These are phyloP conservation scores for Sinopyrophorus schimmeli DNA, from an alignment of 2,888 invertebrate species.

Conservation along the genomic window DNA sequence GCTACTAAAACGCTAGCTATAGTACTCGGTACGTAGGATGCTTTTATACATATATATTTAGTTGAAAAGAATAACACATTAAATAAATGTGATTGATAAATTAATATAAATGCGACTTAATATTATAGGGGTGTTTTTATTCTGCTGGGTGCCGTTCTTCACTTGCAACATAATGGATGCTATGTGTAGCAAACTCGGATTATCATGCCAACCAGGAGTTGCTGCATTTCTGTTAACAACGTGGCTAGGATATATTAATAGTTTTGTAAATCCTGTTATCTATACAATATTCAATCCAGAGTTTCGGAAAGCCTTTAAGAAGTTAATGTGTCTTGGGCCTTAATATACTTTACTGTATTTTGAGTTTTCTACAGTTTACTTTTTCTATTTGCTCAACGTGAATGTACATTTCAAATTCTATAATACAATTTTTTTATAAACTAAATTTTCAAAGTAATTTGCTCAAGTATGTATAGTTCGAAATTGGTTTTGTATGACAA, in stretches of 20 bases:
- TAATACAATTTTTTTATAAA: constrained; percentile 13
- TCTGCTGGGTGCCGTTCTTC: constrained; percentile 99
- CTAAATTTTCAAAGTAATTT: constrained; percentile 33
- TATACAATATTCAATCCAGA: constrained; percentile 97
- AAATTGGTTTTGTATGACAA: background rate
- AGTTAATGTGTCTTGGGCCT: constrained; percentile 74
- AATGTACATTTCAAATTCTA: background rate
- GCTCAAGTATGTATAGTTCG: constrained; percentile 39
- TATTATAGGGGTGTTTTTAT: constrained; percentile 90
- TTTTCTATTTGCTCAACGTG: background rate
- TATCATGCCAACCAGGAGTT: constrained; percentile 80
- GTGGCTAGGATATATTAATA: constrained; percentile 98
- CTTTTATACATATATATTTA: too few relatives aligned
- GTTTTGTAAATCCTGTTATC: constrained; percentile 90
- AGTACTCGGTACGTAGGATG: constrained; percentile 97
- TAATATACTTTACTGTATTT: too few relatives aligned
- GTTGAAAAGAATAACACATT: too few relatives aligned
- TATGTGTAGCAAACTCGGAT: constrained; percentile 84
- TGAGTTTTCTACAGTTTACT: too few relatives aligned
- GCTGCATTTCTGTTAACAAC: constrained; percentile 92
- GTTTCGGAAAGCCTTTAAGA: constrained; percentile 97
- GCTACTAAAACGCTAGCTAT: constrained; percentile 98
- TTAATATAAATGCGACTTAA: background rate
- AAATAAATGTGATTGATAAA: background rate
- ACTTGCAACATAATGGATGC: constrained; percentile 97